Evolutionary conservation across 2,797 vertebrate species (phyloP).

Genomic region (Lepidocolaptes lacrymiger): DNA sequence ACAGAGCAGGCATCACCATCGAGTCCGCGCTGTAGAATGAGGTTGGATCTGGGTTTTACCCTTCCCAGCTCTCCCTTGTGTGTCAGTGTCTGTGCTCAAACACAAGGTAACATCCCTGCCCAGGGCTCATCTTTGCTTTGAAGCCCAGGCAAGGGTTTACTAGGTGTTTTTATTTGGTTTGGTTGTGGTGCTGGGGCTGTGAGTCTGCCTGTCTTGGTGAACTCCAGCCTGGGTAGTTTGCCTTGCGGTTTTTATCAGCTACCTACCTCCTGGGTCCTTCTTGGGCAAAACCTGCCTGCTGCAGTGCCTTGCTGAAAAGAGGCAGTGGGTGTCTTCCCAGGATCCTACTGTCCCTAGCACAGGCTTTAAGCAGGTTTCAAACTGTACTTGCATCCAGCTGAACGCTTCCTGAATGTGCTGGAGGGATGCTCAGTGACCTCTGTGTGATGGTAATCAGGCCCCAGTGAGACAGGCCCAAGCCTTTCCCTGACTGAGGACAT

Average conservation of each 20-base stretch:
- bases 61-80: not conserved
- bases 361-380: not conserved
- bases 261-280: not conserved
- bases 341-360: not conserved
- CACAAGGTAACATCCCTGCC: not conserved
- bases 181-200: not conserved
- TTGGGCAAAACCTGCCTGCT: accelerated
- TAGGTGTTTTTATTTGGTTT: not conserved
- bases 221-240: not conserved
- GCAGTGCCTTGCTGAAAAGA: not conserved
- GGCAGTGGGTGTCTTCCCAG: not conserved
- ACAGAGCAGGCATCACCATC: accelerated
- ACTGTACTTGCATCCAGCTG: not conserved
- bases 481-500: not conserved
- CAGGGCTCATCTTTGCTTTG: not conserved
- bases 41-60: not conserved
- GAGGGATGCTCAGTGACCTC: not conserved
- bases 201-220: not conserved
- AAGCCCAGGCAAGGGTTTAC: not conserved
- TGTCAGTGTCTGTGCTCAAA: not conserved
- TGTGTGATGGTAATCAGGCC: not conserved
- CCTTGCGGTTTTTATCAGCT: not conserved
- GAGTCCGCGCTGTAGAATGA: not conserved
- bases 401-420: not conserved
- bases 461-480: not conserved